Conservation (phyloP, 1,140 invertebrate genomes). For the Papilio polyxenes region DNA sequence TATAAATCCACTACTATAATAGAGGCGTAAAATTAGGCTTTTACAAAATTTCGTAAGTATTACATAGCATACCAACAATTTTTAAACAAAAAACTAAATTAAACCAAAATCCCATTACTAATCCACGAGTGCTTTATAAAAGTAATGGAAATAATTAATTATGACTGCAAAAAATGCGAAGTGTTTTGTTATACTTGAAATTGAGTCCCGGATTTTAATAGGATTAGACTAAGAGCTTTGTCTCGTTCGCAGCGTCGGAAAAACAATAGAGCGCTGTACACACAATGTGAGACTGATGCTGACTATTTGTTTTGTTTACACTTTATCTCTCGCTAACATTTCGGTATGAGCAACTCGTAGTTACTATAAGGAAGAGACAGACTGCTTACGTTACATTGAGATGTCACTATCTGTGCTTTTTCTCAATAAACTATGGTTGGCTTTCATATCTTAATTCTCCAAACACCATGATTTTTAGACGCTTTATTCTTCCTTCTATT, state of each 20-base stretch:
- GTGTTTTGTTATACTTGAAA: constrained; percentile 23
- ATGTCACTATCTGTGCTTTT: background rate
- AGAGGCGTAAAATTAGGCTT: no score
- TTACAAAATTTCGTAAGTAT: no score
- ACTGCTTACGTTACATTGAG: background rate
- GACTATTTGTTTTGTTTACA: constrained; percentile 27
- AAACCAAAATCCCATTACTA: constrained; percentile 2
- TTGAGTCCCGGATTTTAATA: constrained; percentile 36
- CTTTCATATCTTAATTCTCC: no score
- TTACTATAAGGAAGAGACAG: background rate
- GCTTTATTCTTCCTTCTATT: no score
- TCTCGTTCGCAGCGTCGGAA: constrained; percentile 21
- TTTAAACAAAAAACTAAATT: background rate
- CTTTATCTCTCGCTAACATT: constrained; percentile 6
- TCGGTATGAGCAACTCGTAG: background rate
- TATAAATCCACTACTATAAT: no score
- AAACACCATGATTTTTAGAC: no score
- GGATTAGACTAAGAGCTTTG: constrained; percentile 31
- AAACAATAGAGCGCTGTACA: constrained; percentile 32
- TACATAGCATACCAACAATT: background rate
- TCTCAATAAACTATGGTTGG: background rate
- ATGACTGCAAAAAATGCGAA: constrained; percentile 12
- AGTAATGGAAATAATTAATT: constrained; percentile 14
- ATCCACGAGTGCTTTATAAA: background rate
- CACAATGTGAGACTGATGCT: constrained; percentile 21